Base-by-base conservation (phyloP, 2,888 invertebrate genomes). In the Cheilosia pagana region DNA sequence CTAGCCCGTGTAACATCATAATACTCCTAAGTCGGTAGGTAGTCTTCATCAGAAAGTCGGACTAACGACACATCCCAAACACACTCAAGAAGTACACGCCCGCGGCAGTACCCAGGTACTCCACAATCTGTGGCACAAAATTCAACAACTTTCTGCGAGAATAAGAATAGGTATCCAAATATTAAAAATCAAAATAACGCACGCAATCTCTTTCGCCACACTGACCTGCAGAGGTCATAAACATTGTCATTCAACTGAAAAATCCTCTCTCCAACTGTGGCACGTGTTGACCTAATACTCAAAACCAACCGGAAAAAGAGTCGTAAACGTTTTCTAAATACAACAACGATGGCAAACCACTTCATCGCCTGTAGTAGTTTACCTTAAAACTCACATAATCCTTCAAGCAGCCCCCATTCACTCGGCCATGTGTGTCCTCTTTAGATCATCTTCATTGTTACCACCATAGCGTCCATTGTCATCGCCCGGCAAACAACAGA, bases 401-500 rank as follows among this genome's bases (percentile, higher is more conserved):
- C 67, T 68, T 70, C 35, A 59, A 60, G 60, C 59, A 60, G 53
- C 62, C 55, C 53, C 70, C 21, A 23, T 25, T 35, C 35, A 39
- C 31, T 31, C 31, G 25, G 41, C 16, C 12, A 43, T 60, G 12
- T 43, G 19, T 71, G 62, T 70, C 59, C 63, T 65, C 53, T 55
- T 59, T 53, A 65, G 60, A 65, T 59, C 76, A 71, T 55, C 65
- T 75, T 62, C 70, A 81, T 75, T 75, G 75, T 65, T 65, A 59
- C 70, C 63, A 70, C 43, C 59, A 65, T 5, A 28, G 21, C 70
- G 59, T 57, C 76, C 76, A 76, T 81, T 81, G 81, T 81, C 81
- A 81, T 76, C 70, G 71, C 43, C 55, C 52, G 53, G 65, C 71
- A 75, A 81, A 76, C 60, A 81, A 60, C 43, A 63, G 48, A 81